Base-by-base conservation (phyloP, 2,888 invertebrate species). In the Sphinx pinastri region DNA sequence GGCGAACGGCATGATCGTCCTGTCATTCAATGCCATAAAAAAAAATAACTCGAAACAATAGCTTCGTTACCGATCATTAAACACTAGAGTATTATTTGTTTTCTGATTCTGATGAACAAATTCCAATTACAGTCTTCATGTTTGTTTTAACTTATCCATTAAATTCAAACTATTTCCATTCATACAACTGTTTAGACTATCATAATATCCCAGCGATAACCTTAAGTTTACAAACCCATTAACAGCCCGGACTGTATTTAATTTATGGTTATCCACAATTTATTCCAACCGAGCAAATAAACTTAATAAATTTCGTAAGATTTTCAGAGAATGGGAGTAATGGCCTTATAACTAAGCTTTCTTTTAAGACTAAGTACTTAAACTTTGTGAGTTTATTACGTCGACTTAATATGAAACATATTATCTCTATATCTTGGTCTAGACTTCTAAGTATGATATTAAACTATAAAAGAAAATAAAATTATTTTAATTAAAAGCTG, bases 141-240 rank as follows among this genome's bases (percentile, higher is more conserved):
- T 38, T 38, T 38, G 38, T 38, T 38, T 38, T 38, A 38, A 38
- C 38, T 38, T 38, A 60, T 60, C 45, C 16, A 19, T 60, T 16
- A 8, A 11, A 47, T 60, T 60, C 54, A 54, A 54, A 54, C 47
- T 60, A 47, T 16, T 60, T 60, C 60, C 16, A 38, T 60, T 60
- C n/a, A 60, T 60, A 12, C 47, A 60, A 60, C 16, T 60, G 47
- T 60, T 57, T 57, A 57, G 16, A 31, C 57, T 60, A 60, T 60
- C 45, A 49, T 19, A 63, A 63, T 63, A 19, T n/a, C 1, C 54
- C 16, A n/a, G 47, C 60, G 19, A 63, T 63, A 63, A 63, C 19
- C 45, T 16, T 16, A 49, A 63, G 12, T 60, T 49, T 19, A 63
- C 47, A 49, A 49, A 63, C 19, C 47, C 63, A 14, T 63, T 63